These are phyloP conservation scores for Brachionus sp. DNA, from an alignment of 1,140 invertebrate genomes.

Conservation along the genomic window DNA sequence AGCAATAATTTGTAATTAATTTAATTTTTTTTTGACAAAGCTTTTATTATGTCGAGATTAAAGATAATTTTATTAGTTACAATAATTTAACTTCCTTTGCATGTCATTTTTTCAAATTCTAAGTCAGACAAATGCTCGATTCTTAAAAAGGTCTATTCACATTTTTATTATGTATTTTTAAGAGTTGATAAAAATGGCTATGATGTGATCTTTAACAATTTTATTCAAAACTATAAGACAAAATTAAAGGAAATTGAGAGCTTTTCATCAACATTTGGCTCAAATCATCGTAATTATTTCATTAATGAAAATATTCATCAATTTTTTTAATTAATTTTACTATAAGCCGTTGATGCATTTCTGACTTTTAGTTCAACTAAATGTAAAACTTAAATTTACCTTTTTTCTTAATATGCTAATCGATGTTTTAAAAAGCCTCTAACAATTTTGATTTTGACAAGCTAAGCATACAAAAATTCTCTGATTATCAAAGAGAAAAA, in stretches of 20 bases:
- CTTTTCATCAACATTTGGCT: slow-evolving; percentile 4
- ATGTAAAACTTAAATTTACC: not conserved
- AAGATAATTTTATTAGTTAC: not conserved
- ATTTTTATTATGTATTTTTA: not conserved
- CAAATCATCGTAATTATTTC: not conserved
- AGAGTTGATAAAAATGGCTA: slow-evolving; percentile 40
- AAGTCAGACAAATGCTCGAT: not conserved
- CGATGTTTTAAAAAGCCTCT: not conserved
- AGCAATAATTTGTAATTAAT: slow-evolving; percentile 28
- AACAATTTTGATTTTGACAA: not conserved
- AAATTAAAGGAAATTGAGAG: not conserved
- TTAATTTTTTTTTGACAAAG: not conserved
- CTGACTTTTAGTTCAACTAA: not conserved
- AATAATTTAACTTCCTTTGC: slow-evolving; percentile 1
- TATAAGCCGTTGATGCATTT: not conserved
- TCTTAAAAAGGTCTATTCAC: not conserved
- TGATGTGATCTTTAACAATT: not conserved
- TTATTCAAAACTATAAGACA: not conserved
- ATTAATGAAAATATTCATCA: not conserved
- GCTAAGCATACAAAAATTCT: not conserved
- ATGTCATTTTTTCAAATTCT: not conserved
- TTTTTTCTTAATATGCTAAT: not conserved
- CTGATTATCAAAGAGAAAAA: not conserved
- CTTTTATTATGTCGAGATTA: not conserved
- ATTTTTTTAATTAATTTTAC: not conserved